Evolutionary conservation across 2,113 vertebrate species (phyloP).

Genomic region (Acrocephalus arundinaceus): DNA sequence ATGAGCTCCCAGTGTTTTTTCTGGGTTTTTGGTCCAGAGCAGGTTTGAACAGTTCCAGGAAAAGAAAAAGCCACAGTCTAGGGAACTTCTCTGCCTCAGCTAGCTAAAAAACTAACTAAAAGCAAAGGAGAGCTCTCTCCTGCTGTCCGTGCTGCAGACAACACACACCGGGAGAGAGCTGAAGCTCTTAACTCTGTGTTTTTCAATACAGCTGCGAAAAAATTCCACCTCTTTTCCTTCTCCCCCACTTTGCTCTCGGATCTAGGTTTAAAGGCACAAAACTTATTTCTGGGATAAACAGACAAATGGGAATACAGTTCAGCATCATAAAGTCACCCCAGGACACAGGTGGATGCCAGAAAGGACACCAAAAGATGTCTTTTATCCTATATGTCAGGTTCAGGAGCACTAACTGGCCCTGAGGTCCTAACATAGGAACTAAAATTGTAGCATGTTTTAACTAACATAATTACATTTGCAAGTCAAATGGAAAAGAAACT

Average conservation of each 20-base stretch:
- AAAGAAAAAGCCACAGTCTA: not conserved
- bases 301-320: too few species aligned
- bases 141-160: not conserved
- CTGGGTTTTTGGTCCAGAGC: not conserved
- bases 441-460: not conserved
- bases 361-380: not conserved
- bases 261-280: not conserved
- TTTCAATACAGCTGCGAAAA: not conserved
- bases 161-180: rapidly evolving
- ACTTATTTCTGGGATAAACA: not conserved
- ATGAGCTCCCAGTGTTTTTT: not conserved
- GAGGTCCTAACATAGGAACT: not conserved
- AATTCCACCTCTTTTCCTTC: not conserved
- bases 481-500: not conserved
- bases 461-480: not conserved
- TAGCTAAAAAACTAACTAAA: not conserved
- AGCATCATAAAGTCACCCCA: not conserved
- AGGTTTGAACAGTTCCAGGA: not conserved
- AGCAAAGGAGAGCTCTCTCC: not conserved
- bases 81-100: not conserved
- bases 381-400: not conserved
- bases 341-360: not conserved
- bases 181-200: too few species aligned
- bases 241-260: rapidly evolving
- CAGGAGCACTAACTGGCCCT: not conserved